These are phyloP conservation scores for Chaitophorus viminalis DNA, from an alignment of 2,888 invertebrate species.

Conservation along the genomic window DNA sequence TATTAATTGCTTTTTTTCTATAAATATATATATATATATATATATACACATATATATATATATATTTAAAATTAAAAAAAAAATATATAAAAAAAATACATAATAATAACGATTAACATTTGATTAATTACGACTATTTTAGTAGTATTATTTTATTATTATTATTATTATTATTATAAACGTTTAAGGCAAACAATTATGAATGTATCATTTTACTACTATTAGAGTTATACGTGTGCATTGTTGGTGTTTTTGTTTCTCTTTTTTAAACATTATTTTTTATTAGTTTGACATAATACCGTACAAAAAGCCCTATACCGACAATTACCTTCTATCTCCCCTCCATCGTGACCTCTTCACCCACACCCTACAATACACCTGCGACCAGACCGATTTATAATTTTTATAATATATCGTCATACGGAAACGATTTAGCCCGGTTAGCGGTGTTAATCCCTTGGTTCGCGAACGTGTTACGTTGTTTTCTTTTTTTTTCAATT, in stretches of 20 bases:
- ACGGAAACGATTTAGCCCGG: background rate
- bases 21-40: constrained; percentile 37
- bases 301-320: constrained; percentile 22
- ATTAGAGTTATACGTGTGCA: constrained; percentile 64
- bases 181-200: constrained; percentile 59
- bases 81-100: constrained; percentile 5
- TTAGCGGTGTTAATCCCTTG: background rate
- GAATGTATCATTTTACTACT: constrained; percentile 63
- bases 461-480: background rate
- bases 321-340: background rate
- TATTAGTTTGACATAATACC: constrained; percentile 46
- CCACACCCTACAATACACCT: no score
- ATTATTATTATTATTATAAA: constrained; percentile 52
- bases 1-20: constrained; percentile 58
- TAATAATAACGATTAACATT: constrained; percentile 49
- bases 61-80: constrained; percentile 38
- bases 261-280: constrained; percentile 36
- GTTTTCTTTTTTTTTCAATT: constrained; percentile 32
- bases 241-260: constrained; percentile 63
- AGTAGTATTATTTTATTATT: constrained; percentile 60
- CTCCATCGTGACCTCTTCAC: background rate
- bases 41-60: constrained; percentile 25
- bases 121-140: constrained; percentile 56
- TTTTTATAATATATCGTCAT: background rate
- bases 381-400: background rate